Evolutionary conservation across 1,140 invertebrate genomes (phyloP).

Genomic region (Bombus vancouverensis): DNA sequence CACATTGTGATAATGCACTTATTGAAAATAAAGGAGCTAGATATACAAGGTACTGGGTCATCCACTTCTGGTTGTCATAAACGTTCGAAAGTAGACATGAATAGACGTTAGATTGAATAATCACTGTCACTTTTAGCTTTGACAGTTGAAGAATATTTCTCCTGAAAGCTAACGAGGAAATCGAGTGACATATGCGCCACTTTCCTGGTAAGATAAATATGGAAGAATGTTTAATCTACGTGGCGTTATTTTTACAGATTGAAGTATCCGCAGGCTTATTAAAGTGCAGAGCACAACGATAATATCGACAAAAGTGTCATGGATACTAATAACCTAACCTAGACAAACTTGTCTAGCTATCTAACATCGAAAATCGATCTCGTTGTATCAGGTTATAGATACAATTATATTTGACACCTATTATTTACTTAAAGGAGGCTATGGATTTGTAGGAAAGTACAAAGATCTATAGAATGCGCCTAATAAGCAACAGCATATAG

Average conservation of each 20-base stretch:
- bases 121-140: not conserved
- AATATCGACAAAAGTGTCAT: not conserved
- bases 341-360: too few relatives aligned
- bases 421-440: too few relatives aligned
- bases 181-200: too few relatives aligned
- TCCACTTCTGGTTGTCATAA: not conserved
- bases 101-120: not conserved
- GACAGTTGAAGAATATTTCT: not conserved
- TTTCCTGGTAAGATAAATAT: not conserved
- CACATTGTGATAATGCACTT: conserved; percentile 19
- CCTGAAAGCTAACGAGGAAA: not conserved
- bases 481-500: too few relatives aligned
- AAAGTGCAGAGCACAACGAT: not conserved
- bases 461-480: too few relatives aligned
- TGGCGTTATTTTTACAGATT: not conserved
- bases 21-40: not conserved
- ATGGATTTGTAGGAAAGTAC: too few relatives aligned
- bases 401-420: too few relatives aligned
- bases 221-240: not conserved
- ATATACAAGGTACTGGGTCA: not conserved
- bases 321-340: not conserved
- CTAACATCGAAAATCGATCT: too few relatives aligned
- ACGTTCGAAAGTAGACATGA: not conserved
- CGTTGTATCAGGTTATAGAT: too few relatives aligned
- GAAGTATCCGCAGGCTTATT: not conserved